These are phyloP conservation scores for Cottus gobio DNA, from an alignment of 2,113 vertebrate genomes.

Conservation along the genomic window DNA sequence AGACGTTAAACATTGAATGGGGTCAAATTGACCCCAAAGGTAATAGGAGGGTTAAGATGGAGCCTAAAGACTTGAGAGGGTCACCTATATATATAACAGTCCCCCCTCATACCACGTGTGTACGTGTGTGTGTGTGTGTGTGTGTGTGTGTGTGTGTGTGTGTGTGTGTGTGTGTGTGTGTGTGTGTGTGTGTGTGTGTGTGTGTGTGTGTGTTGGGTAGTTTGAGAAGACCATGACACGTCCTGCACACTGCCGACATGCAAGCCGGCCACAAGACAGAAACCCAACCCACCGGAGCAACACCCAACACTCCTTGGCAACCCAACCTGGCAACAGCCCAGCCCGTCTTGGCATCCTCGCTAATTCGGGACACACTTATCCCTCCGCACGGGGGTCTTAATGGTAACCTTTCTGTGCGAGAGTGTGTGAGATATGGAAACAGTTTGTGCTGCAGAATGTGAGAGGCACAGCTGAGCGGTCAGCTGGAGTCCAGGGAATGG, in stretches of 20 bases:
- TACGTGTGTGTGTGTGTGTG: conserved; percentile 28
- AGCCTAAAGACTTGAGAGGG: conserved; percentile 33
- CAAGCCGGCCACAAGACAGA: conserved; percentile 63
- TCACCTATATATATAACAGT: conserved; percentile 37
- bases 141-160: conserved; percentile 13
- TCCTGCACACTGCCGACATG: conserved; percentile 53
- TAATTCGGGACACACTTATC: conserved; percentile 77
- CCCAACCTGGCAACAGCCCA: conserved; percentile 54
- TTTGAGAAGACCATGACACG: conserved; percentile 52
- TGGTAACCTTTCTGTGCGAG: conserved; percentile 60
- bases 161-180: conserved; percentile 43
- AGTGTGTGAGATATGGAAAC: conserved; percentile 66
- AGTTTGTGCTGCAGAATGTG: conserved; percentile 66
- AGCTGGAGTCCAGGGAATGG: conserved; percentile 69
- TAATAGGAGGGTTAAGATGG: too few relatives aligned
- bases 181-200: conserved; percentile 45
- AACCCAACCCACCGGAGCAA: conserved; percentile 51
- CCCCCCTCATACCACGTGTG: not conserved
- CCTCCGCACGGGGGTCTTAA: conserved; percentile 55
- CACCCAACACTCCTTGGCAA: conserved; percentile 49
- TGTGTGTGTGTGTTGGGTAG: conserved; percentile 55
- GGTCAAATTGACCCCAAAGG: too few relatives aligned
- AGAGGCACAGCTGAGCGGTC: conserved; percentile 74
- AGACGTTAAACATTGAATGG: too few relatives aligned
- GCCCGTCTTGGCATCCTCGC: conserved; percentile 60